Evolutionary conservation across 2,113 vertebrate genomes (phyloP), one percentile per base, ranked within the genome.

Genomic region (Herpetotheres cachinnans): DNA sequence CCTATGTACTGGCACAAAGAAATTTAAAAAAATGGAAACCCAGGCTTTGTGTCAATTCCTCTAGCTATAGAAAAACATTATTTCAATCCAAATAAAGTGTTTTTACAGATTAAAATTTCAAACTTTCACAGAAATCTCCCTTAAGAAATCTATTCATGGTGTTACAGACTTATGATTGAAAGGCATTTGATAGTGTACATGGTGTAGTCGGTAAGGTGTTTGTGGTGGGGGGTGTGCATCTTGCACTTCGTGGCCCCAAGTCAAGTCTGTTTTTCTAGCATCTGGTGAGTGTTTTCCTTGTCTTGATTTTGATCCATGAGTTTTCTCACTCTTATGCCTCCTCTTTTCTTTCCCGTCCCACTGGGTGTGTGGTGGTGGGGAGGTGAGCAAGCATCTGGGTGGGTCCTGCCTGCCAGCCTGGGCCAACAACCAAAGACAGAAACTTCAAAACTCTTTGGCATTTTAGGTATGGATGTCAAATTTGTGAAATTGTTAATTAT

Each of bases 221-320:
- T 16, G 13, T 13, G 36, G 30, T 0, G 4, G 4, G 5, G 5
- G 5, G 5, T 9, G 7, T 2, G 6, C 0, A 3, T 26, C 14
- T 65, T 89, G 19, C 22, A 58, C 11, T 8, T 8, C 3, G 21
- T 0, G 0, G 1, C 2, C 21, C 3, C 4, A 50, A 72, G 32
- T 13, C 73, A 76, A 32, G 8, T 13, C 38, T 29, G 17, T 44
- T 72, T 95, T 77, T 59, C 36, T 34, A 34, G 17, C 16, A 24
- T 26, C 24, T 61, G 32, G 8, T 16, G n/a, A 61, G 29, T 21
- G 12, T 58, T 90, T 85, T 82, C 13, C 50, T 34, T 34, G 24
- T n/a, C 32, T 89, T 83, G 19, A 34, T 65, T 92, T 89, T 71
- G 32, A 69, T 12, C 17, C 15, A 30, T 13, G 24, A 59, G 9